Evolutionary conservation across 2,888 invertebrate genomes (phyloP), one percentile per base, ranked within the genome.

Genomic region (Drosophila macrospina): DNA sequence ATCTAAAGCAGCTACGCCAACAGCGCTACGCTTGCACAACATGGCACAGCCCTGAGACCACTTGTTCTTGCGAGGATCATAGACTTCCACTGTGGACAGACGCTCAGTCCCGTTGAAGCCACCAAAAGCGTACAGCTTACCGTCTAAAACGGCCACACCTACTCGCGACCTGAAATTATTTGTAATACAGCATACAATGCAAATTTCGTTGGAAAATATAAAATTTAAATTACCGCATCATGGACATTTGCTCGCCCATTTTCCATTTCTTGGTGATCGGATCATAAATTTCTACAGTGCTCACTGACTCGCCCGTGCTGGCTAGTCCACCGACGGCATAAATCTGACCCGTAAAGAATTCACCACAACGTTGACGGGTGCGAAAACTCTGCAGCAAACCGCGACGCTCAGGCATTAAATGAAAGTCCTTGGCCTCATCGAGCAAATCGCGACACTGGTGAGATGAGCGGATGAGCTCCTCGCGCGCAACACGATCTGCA

Each of bases 401-500:
- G 6, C 97, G 93, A 69, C 97, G 93, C 91, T 97, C 97, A 1
- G 97, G 98, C 93, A 98, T 95, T 63, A 97, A 92, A 91, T 97
- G 96, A 91, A 96, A 98, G 89, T 97, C 97, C 90, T 96, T 94
- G 0, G 97, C 97, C 92, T 97, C 97, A 91, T 98, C 97, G 54
- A 98, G 91, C 47, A 97, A 93, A 92, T 97, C 97, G 93, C 96
- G 94, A 93, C 97, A 97, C 87, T 95, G 95, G 86, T 96, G 95
- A 24, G 96, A 97, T 41, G 94, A 94, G 78, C 95, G 94, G 70
- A 97, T 95, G 4, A 96, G 92, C 78, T 95, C 95, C 90, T 97
- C 96, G 15, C 95, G 95, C 2, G 96, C 95, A 11, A 97, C 96
- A 56, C 95, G 92, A 92, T 97, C 97, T 3, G 96, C 95, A 48